These are phyloP conservation scores for Ypsolopha scabrella DNA, from an alignment of 2,888 invertebrate genomes.

Conservation along the genomic window DNA sequence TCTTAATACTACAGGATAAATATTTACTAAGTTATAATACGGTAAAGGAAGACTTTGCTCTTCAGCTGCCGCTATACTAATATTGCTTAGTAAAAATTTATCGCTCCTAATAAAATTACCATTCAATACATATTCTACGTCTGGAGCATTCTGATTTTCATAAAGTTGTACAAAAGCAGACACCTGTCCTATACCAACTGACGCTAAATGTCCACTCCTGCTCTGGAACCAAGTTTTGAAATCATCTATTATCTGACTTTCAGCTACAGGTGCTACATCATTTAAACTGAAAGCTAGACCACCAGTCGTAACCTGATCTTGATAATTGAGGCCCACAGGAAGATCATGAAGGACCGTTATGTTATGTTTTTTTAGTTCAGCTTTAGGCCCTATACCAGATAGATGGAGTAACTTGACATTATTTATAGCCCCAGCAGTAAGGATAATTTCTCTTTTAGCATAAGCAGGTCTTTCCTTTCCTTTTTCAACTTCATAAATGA, in stretches of 20 bases:
- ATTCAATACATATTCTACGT: conserved; percentile 51
- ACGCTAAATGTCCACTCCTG: conserved; percentile 48
- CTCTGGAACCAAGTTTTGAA: conserved; percentile 60
- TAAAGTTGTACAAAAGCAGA: conserved; percentile 58
- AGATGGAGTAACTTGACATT: conserved; percentile 53
- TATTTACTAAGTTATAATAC: conserved; percentile 56
- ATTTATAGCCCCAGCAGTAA: conserved; percentile 56
- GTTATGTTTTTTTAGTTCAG: conserved; percentile 44
- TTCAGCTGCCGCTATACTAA: conserved; percentile 49
- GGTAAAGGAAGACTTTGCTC: conserved; percentile 50
- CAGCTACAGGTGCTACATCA: conserved; percentile 39
- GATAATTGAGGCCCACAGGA: conserved; percentile 55
- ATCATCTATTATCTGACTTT: conserved; percentile 43
- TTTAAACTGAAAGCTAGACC: conserved; percentile 49
- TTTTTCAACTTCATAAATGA: conserved; percentile 51
- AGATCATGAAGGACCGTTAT: conserved; percentile 39
- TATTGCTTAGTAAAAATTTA: conserved; percentile 56
- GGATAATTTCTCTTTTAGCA: conserved; percentile 51
- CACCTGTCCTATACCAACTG: conserved; percentile 55
- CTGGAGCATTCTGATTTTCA: conserved; percentile 53
- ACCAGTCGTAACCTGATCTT: conserved; percentile 58
- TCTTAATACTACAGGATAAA: conserved; percentile 47
- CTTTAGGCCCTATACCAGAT: conserved; percentile 53
- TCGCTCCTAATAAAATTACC: conserved; percentile 60
- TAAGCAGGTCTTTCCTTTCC: conserved; percentile 51